These are phyloP conservation scores for Cassiopea xamachana DNA, from an alignment of 30 jellyfish, hydroid and myxozoan genomes.

Conservation along the genomic window DNA sequence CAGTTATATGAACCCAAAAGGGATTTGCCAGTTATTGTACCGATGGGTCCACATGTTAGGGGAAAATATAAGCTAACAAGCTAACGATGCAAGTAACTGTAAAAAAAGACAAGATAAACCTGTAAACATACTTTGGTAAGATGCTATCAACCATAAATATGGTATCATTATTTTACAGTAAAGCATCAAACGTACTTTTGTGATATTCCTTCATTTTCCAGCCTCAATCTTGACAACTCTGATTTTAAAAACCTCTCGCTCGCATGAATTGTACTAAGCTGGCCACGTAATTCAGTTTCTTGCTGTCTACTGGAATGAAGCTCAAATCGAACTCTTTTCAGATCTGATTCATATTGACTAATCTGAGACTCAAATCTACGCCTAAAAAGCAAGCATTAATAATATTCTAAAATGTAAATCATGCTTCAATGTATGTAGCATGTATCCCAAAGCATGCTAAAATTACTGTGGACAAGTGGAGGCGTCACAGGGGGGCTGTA, in stretches of 20 bases:
- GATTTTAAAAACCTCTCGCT: slow-evolving; percentile 90
- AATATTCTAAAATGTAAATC: too few species aligned
- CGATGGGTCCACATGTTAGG: too few species aligned
- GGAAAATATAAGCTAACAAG: too few species aligned
- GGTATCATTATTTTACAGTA: too few species aligned
- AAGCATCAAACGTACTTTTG: slow-evolving; percentile 75
- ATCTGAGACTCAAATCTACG: slow-evolving; percentile 92
- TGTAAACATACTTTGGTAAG: background rate
- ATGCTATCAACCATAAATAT: background rate
- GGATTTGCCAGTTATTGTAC: too few species aligned
- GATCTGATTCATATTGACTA: slow-evolving; percentile 87
- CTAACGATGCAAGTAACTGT: too few species aligned
- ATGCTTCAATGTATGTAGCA: too few species aligned
- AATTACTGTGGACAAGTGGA: too few species aligned
- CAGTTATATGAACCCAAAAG: too few species aligned
- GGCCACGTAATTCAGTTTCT: slow-evolving; percentile 90
- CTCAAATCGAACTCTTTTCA: slow-evolving; percentile 84
- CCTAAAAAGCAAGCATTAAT: slow-evolving; percentile 39
- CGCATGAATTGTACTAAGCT: slow-evolving; percentile 75
- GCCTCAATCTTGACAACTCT: slow-evolving; percentile 86
- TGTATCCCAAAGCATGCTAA: too few species aligned
- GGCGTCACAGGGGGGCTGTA: too few species aligned
- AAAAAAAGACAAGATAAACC: too few species aligned
- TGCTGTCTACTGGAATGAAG: slow-evolving; percentile 86
- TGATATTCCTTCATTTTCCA: slow-evolving; percentile 85